Evolutionary conservation across 2,888 invertebrate genomes (phyloP), one percentile per base, ranked within the genome.

Genomic region (Diaprepes abbreviatus): DNA sequence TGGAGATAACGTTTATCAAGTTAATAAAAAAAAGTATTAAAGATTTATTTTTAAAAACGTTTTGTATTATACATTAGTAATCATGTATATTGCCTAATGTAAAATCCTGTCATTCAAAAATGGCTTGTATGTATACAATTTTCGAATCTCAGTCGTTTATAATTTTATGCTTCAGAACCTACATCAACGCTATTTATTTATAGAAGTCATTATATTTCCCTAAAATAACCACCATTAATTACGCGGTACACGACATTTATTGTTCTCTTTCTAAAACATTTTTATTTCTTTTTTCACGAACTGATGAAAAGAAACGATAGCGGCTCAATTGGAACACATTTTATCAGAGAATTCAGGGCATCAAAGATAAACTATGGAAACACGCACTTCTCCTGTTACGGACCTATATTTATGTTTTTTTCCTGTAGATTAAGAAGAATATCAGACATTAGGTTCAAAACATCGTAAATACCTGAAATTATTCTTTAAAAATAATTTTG

Each of bases 251-350:
- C 16, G 55, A 24, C 55, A 38, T 55, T 55, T 38, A 55, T 55
- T 55, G 36, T 55, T 55, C 24, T 14, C 36, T 14, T 38, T 55
- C 55, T 19, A 24, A 21, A 55, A 38, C 38, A 16, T 14, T 36
- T 55, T 55, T 55, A 38, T 55, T 55, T 38, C 12, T 38, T 38
- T 55, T 55, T 55, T 55, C 38, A 55, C 55, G 55, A 55, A 36
- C 55, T 36, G 55, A 55, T 55, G 38, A 55, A 55, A 55, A 38
- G 36, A 24, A 55, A 24, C 24, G 55, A 55, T 55, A 55, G 24
- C 38, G 21, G 9, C 55, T 55, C 55, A 55, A 38, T 38, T 36
- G 38, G 24, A 55, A 55, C 38, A 38, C 54, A 55, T 55, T 21
- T 55, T 55, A 55, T 38, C 36, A 24, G 12, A 36, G 12, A 55